Base-by-base conservation (phyloP, 2,888 invertebrate genomes). In the Oscheius myriophilus region DNA sequence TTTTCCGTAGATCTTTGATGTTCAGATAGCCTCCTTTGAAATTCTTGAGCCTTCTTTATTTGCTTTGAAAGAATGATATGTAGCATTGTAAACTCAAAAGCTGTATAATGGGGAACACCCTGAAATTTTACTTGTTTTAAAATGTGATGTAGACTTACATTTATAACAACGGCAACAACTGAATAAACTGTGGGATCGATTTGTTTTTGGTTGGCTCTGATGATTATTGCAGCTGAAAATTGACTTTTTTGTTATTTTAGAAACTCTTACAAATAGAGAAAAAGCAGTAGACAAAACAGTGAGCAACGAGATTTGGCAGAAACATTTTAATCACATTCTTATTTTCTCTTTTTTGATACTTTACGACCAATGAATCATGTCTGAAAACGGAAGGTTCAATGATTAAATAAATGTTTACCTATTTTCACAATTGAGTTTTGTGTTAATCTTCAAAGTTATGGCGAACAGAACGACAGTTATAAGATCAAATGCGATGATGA, bases 271-370 rank as follows among this genome's bases (percentile, higher is more conserved):
- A 57, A 18, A 39, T n/a, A 1, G 61, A 46, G 26, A 61, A 61
- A 14, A 46, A 23, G 26, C 26, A 25, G 49, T 61, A 61, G 9
- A 61, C 61, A n/a, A 61, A 21, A 46, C 61, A 61, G 18, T 61
- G 61, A 11, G 49, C 61, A 49, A 61, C 33, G 33, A 61, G 49
- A 33, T 61, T 61, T n/a, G 61, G 61, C 21, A 61, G 26, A n/a
- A 61, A 46, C 49, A 61, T 46, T 49, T 21, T 45, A 12, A 61
- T 61, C 14, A 61, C 49, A n/a, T 49, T 46, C 26, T 46, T 26
- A n/a, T 61, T 61, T 49, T 61, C 61, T 39, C 18, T 49, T 21
- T 46, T 46, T n/a, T 61, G 61, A 26, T 61, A 61, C 21, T 61
- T 61, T 14, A 61, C 49, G 1, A 43, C 42, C 42, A 57, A 21